phyloP scores from a whole-genome alignment of 2,888 invertebrate species.

The Oegoconia quadripuncta region DNA sequence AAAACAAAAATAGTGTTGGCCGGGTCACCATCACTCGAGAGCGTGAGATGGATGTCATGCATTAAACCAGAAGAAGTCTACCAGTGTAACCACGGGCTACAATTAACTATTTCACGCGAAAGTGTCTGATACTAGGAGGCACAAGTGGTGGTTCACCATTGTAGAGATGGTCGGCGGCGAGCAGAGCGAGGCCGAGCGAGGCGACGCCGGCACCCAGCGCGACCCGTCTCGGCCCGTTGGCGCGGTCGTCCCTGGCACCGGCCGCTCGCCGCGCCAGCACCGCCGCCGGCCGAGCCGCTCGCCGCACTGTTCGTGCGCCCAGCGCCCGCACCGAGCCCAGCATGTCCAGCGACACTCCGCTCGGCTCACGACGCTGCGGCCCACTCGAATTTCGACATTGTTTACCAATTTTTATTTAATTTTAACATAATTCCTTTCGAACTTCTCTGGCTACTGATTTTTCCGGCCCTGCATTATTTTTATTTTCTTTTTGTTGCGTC shows the following conservation, averaged over 20 bases:
- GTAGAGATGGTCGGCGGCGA: conserved; percentile 59
- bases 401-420: too few relatives aligned
- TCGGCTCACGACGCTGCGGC: background rate
- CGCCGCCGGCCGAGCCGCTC: conserved; percentile 30
- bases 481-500: too few relatives aligned
- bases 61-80: too few relatives aligned
- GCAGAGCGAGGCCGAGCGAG: conserved; percentile 50
- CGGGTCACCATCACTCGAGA: too few relatives aligned
- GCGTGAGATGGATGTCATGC: too few relatives aligned
- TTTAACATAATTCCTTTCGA: too few relatives aligned
- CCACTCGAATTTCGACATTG: too few relatives aligned
- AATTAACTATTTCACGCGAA: too few relatives aligned
- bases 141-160: conserved; percentile 43
- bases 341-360: background rate
- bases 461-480: too few relatives aligned
- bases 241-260: conserved; percentile 13
- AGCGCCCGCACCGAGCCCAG: background rate
- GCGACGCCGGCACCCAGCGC: conserved; percentile 33
- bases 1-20: too few relatives aligned
- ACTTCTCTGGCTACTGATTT: too few relatives aligned
- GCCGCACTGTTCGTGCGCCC: conserved; percentile 9
- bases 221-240: conserved; percentile 9
- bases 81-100: too few relatives aligned
- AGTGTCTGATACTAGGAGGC: background rate
- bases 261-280: conserved; percentile 26